phyloP scores from a whole-genome alignment of 2,888 invertebrate species.

The Theodoxus fluviatilis region DNA sequence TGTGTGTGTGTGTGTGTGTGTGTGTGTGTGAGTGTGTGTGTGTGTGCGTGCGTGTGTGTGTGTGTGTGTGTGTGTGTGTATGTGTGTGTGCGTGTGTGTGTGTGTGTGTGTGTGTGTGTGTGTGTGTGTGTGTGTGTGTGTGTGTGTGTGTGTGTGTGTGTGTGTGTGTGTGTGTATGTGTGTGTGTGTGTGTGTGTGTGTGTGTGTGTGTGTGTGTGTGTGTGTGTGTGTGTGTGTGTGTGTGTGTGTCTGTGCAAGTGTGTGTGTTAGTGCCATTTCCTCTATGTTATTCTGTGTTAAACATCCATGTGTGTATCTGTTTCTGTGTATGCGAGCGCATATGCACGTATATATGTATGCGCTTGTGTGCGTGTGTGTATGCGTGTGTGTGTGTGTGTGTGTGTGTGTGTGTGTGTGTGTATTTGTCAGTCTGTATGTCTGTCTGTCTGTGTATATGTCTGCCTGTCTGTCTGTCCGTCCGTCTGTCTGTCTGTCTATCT shows the following conservation, averaged over 20 bases:
- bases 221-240: background rate
- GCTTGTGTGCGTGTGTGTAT: too few relatives aligned
- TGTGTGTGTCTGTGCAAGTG: background rate
- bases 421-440: too few relatives aligned
- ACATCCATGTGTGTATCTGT: too few relatives aligned
- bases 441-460: too few relatives aligned
- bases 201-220: background rate
- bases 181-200: background rate
- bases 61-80: background rate
- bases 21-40: slow-evolving; percentile 3
- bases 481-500: too few relatives aligned
- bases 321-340: too few relatives aligned
- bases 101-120: background rate
- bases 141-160: slow-evolving; percentile 4
- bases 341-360: too few relatives aligned
- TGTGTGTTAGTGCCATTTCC: too few relatives aligned
- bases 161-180: background rate
- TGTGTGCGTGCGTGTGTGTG: background rate
- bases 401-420: too few relatives aligned
- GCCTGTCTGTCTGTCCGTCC: too few relatives aligned
- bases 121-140: background rate
- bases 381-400: too few relatives aligned
- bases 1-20: background rate
- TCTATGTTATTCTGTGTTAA: too few relatives aligned
- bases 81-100: slow-evolving; percentile 7